A percentile compares a stretch with the other conserved stretches of the same genome.
phyloP scores from a whole-genome alignment of 2,888 invertebrate genomes.

The Microplitis manilae region DNA sequence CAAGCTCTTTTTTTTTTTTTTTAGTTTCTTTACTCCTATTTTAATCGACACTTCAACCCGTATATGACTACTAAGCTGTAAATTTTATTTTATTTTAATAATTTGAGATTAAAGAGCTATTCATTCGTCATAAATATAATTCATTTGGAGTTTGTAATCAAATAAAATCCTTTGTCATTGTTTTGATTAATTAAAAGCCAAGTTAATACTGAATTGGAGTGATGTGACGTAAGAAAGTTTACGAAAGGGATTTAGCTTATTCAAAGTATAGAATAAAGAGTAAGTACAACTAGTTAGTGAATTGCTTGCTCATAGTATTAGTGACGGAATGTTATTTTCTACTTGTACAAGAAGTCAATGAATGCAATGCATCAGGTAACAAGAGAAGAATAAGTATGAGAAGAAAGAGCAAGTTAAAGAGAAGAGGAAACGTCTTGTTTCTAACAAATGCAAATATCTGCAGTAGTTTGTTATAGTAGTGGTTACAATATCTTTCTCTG shows the following conservation, averaged over 20 bases:
- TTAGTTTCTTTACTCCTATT: slow-evolving; percentile 30
- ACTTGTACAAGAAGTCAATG: background rate
- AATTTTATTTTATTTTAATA: too few species aligned
- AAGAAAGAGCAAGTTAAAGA: slow-evolving; percentile 8
- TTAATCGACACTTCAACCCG: background rate
- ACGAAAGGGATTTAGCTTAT: background rate
- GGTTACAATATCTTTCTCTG: background rate
- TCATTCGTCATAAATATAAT: too few species aligned
- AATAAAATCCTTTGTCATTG: background rate
- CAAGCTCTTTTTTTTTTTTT: slow-evolving; percentile 28
- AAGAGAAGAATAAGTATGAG: background rate
- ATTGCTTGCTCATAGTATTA: background rate
- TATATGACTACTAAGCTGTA: background rate
- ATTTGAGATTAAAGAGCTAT: background rate
- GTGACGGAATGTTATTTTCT: background rate
- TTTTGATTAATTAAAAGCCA: background rate
- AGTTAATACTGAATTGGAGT: background rate
- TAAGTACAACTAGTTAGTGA: background rate
- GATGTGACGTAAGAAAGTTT: slow-evolving; percentile 14
- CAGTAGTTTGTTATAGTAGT: slow-evolving; percentile 17
- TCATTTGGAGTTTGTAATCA: too few species aligned
- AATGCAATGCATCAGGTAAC: background rate
- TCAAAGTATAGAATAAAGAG: background rate
- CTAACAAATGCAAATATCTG: slow-evolving; percentile 51
- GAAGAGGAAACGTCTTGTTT: slow-evolving; percentile 40